Conservation (phyloP, 2,888 invertebrate genomes). For the Monoplex corrugatus region DNA sequence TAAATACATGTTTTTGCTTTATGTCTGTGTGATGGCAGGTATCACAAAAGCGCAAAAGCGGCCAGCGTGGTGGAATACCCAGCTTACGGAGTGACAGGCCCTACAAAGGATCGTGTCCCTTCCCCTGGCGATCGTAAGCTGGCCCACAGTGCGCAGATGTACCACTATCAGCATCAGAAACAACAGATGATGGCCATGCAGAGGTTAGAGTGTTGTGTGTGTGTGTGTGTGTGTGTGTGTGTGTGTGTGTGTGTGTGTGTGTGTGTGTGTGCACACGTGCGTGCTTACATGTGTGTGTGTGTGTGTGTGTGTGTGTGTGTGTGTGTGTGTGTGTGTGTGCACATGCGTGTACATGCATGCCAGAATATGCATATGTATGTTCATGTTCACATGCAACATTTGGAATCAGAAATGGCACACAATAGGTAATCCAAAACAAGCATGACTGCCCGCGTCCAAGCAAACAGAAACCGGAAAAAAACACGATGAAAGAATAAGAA, state of each 20-base stretch:
- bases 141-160: slow-evolving; percentile 99
- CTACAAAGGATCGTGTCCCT: slow-evolving; percentile 82
- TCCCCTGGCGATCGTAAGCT: slow-evolving; percentile 90
- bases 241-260: not conserved
- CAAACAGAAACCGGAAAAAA: too few species aligned
- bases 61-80: slow-evolving; percentile 97
- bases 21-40: slow-evolving; percentile 83
- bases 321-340: not conserved
- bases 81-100: slow-evolving; percentile 97
- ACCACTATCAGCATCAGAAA: slow-evolving; percentile 99
- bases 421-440: too few species aligned
- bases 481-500: too few species aligned
- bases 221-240: not conserved
- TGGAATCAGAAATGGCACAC: too few species aligned
- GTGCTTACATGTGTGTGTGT: not conserved
- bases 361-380: not conserved
- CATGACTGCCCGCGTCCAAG: too few species aligned
- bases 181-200: slow-evolving; percentile 96
- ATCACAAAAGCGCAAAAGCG: slow-evolving; percentile 93
- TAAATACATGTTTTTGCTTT: too few species aligned
- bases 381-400: too few species aligned
- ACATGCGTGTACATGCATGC: not conserved
- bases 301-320: not conserved
- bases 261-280: not conserved
- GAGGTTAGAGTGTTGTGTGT: slow-evolving; percentile 75